Conservation (phyloP, 2,797 vertebrate species). For the Peromyscus aztecus region DNA sequence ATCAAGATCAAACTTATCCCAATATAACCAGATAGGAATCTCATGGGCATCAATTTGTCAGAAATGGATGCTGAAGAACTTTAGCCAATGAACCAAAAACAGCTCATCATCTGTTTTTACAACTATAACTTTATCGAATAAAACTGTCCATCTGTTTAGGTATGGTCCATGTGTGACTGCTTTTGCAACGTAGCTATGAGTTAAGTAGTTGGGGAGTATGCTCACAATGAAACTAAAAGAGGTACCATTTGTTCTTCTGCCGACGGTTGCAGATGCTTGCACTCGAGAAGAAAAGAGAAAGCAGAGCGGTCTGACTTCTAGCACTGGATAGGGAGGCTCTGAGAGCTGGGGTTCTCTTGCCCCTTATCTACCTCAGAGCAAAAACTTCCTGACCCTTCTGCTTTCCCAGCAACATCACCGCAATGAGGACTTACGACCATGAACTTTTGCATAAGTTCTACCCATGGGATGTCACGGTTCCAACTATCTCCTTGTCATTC, state of each 20-base stretch:
- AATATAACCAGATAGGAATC: neutral
- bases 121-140: conserved; percentile 4
- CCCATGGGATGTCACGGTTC: neutral
- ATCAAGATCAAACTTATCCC: conserved; percentile 3
- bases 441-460: neutral
- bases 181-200: neutral
- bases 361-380: neutral
- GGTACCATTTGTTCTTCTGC: neutral
- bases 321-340: neutral
- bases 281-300: neutral
- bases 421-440: neutral
- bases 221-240: conserved; percentile 18
- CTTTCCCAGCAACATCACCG: neutral
- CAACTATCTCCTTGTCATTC: neutral
- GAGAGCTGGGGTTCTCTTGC: neutral
- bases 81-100: neutral
- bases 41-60: neutral
- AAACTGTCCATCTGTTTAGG: neutral
- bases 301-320: neutral
- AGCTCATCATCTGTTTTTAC: neutral
- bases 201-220: neutral
- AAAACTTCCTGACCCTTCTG: neutral
- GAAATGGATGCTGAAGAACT: neutral
- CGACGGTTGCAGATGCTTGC: neutral
- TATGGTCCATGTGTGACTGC: neutral